These are phyloP conservation scores for Xyrauchen texanus DNA, from an alignment of 2,113 vertebrate species.

Conservation along the genomic window DNA sequence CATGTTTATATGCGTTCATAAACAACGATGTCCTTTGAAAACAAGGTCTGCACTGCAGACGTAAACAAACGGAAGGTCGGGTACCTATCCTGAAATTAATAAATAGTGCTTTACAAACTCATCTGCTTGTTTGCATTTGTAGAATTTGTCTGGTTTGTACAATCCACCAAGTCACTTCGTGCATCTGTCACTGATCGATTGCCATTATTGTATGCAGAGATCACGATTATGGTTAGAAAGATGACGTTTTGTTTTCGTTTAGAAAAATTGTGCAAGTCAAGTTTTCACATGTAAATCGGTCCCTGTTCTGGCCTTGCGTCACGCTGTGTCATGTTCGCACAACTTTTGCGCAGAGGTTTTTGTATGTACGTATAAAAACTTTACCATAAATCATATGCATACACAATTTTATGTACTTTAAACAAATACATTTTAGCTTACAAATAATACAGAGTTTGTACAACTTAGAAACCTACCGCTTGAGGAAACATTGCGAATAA, in stretches of 20 bases:
- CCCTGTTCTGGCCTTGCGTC: conserved; percentile 46
- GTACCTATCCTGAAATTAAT: background rate
- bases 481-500: background rate
- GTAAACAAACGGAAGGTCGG: background rate
- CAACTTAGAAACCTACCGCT: background rate
- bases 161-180: background rate
- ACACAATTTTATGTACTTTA: background rate
- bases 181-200: background rate
- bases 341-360: background rate
- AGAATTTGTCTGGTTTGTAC: background rate
- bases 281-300: conserved; percentile 30
- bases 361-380: background rate
- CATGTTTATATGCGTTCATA: background rate
- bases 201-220: background rate
- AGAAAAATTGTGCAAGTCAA: background rate
- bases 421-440: background rate
- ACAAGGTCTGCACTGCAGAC: background rate
- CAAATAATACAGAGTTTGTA: background rate
- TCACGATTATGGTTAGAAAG: background rate
- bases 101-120: background rate
- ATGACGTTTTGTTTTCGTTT: background rate
- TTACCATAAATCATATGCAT: background rate
- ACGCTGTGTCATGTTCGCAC: background rate
- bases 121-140: background rate
- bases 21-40: background rate